A percentile compares a stretch with the other conserved stretches of the same genome.
Conservation (phyloP, 2,888 invertebrate species). For the Drosophila imparisetae region DNA sequence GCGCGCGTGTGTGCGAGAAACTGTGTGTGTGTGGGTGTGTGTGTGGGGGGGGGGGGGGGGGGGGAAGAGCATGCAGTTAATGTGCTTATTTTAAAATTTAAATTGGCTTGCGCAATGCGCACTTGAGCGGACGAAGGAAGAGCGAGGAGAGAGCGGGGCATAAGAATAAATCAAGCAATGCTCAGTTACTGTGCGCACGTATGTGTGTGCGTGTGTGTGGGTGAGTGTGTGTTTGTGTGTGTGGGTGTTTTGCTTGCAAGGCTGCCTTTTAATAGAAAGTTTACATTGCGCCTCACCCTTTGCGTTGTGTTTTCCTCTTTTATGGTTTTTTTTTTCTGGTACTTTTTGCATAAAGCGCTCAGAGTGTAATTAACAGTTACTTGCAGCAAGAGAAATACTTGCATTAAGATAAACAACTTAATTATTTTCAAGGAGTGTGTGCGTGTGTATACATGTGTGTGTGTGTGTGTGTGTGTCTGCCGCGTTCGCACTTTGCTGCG, state of each 20-base stretch:
- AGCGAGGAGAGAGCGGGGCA: slow-evolving; percentile 6
- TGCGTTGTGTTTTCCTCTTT: slow-evolving; percentile 16
- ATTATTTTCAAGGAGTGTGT: slow-evolving; percentile 60
- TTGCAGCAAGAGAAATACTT: slow-evolving; percentile 67
- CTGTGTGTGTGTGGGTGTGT: not conserved
- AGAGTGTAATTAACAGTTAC: slow-evolving; percentile 70
- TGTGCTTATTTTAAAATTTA: slow-evolving; percentile 82
- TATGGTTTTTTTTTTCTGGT: not conserved
- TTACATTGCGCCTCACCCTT: slow-evolving; percentile 45
- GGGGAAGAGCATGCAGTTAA: slow-evolving; percentile 69
- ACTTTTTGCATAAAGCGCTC: slow-evolving; percentile 54
- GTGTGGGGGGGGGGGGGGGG: slow-evolving; percentile 6
- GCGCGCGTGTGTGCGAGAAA: slow-evolving; percentile 39
- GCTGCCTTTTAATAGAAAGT: slow-evolving; percentile 68
- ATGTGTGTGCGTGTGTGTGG: not conserved
- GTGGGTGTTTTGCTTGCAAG: slow-evolving; percentile 25
- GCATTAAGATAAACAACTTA: slow-evolving; percentile 79
- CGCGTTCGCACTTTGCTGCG: slow-evolving; percentile 42
- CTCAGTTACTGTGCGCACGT: not conserved
- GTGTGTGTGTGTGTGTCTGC: slow-evolving; percentile 10
- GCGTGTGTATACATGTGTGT: slow-evolving; percentile 22
- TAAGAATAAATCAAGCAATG: slow-evolving; percentile 2
- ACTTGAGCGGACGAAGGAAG: slow-evolving; percentile 40
- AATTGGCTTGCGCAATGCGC: slow-evolving; percentile 78
- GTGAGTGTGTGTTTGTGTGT: slow-evolving; percentile 2